Conservation (phyloP, 1,140 invertebrate species). For the Spodoptera litura region DNA sequence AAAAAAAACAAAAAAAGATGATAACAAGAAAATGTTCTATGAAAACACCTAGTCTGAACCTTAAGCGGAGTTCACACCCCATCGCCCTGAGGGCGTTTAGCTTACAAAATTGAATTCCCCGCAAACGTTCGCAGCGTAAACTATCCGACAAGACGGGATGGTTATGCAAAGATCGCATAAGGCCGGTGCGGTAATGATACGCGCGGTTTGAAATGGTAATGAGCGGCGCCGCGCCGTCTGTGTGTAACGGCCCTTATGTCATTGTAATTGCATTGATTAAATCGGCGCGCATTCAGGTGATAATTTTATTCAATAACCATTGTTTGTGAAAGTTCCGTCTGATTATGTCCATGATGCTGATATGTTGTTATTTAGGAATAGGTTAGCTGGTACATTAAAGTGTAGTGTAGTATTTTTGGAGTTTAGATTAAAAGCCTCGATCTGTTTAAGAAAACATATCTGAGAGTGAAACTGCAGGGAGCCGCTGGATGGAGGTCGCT, state of each 20-base stretch:
- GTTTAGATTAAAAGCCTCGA: too few species aligned
- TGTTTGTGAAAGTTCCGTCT: conserved; percentile 8
- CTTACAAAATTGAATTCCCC: conserved; percentile 65
- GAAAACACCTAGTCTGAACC: conserved; percentile 19
- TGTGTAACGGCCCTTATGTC: conserved; percentile 38
- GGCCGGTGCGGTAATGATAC: conserved; percentile 40
- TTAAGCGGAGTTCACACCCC: conserved; percentile 34
- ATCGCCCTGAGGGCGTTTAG: conserved; percentile 46
- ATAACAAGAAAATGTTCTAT: conserved; percentile 31
- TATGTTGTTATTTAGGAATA: too few species aligned
- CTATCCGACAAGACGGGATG: conserved; percentile 53
- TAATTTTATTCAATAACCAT: conserved; percentile 25
- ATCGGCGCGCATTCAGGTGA: conserved; percentile 14
- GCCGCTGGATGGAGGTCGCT: too few species aligned
- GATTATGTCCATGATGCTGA: not conserved
- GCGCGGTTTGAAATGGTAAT: conserved; percentile 50
- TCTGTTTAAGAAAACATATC: too few species aligned
- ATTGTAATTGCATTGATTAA: conserved; percentile 46
- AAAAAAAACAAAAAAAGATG: not conserved
- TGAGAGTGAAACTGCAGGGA: too few species aligned
- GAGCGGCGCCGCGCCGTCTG: conserved; percentile 32
- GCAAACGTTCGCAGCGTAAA: conserved; percentile 58
- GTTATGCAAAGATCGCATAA: conserved; percentile 48
- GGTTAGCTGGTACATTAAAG: too few species aligned
- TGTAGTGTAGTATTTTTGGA: too few species aligned